Conservation (phyloP, 2,113 vertebrate genomes). For the Istiophorus platypterus region DNA sequence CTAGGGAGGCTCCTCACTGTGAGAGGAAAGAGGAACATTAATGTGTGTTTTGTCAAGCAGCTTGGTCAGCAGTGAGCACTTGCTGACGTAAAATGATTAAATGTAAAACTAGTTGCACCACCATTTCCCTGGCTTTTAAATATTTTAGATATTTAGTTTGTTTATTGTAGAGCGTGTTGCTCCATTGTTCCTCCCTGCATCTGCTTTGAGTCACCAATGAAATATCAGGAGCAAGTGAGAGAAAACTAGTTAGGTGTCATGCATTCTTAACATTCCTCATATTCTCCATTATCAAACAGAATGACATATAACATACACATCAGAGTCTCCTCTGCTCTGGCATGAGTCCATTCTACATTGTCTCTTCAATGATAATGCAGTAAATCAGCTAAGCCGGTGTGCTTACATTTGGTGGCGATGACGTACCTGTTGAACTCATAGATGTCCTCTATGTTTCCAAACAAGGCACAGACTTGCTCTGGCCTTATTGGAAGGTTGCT, state of each 20-base stretch:
- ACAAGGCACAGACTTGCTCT: constrained; percentile 94
- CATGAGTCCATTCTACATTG: too few species aligned
- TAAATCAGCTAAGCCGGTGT: neutral
- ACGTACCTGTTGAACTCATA: constrained; percentile 96
- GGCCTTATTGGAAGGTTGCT: constrained; percentile 89
- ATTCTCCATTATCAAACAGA: neutral
- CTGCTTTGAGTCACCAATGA: constrained; percentile 4
- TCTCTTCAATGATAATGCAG: neutral
- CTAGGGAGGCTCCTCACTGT: constrained; percentile 41
- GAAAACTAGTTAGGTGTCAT: neutral
- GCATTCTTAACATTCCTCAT: constrained; percentile 13
- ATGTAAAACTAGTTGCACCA: constrained; percentile 41
- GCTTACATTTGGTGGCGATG: neutral
- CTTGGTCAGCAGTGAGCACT: constrained; percentile 42
- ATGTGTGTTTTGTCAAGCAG: constrained; percentile 72
- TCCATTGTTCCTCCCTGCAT: constrained; percentile 15
- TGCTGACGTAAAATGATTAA: constrained; percentile 55
- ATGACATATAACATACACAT: neutral
- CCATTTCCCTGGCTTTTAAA: neutral
- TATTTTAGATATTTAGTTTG: neutral
- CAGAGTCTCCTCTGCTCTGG: neutral
- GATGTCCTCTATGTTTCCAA: constrained; percentile 97
- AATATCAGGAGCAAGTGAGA: neutral
- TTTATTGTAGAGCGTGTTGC: neutral
- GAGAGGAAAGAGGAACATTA: constrained; percentile 62